Percentiles rank a stretch among this genome's conserved stretches.
Conservation (phyloP, 2,888 invertebrate species). For the Dasysyrphus tricinctus region DNA sequence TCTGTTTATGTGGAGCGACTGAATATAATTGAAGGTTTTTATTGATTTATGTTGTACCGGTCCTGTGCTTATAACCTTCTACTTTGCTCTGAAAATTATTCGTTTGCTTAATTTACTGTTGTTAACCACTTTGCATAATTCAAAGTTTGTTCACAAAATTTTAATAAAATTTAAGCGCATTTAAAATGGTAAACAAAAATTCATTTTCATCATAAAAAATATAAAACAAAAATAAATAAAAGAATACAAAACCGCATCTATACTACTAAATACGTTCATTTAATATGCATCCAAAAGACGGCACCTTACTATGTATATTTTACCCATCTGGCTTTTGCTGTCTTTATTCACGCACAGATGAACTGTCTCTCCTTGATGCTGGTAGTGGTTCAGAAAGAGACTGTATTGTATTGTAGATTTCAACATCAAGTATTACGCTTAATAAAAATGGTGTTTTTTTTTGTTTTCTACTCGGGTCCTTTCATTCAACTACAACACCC, state of each 20-base stretch:
- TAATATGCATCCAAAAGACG: too few relatives aligned
- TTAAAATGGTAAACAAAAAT: not conserved
- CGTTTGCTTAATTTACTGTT: too few relatives aligned
- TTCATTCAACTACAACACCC: constrained; percentile 31
- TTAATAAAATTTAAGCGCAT: not conserved
- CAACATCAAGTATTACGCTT: constrained; percentile 44
- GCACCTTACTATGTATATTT: constrained; percentile 20
- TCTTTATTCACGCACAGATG: constrained; percentile 41
- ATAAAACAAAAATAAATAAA: not conserved
- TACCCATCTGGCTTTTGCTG: constrained; percentile 35
- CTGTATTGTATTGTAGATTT: constrained; percentile 47
- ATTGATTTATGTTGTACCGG: too few relatives aligned
- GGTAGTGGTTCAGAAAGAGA: not conserved
- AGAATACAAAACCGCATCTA: constrained; percentile 5
- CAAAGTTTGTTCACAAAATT: not conserved
- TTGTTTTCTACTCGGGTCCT: constrained; percentile 4
- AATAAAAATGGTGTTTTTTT: constrained; percentile 54
- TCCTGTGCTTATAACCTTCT: too few relatives aligned
- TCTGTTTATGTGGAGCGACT: too few relatives aligned
- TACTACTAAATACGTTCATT: not conserved
- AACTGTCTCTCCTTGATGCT: constrained; percentile 24
- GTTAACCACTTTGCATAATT: too few relatives aligned
- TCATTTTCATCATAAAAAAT: not conserved
- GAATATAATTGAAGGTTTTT: too few relatives aligned
- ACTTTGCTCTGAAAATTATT: too few relatives aligned